These are phyloP conservation scores for Lycia hirtaria DNA, from an alignment of 2,888 invertebrate genomes.

Conservation along the genomic window DNA sequence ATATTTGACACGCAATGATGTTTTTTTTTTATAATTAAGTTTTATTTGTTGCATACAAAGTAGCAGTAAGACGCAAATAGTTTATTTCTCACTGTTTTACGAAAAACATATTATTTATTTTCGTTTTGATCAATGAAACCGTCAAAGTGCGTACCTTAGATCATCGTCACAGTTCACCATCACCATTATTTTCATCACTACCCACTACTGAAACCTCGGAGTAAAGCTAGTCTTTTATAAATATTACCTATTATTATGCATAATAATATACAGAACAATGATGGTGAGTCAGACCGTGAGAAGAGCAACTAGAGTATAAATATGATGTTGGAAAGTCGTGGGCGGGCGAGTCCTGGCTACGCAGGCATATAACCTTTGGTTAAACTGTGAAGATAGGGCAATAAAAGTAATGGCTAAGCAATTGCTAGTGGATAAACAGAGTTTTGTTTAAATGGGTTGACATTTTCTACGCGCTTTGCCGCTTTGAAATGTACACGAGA, in stretches of 20 bases:
- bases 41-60: too few relatives aligned
- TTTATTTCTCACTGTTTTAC: too few relatives aligned
- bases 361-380: conserved; percentile 10
- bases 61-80: too few relatives aligned
- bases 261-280: conserved; percentile 18
- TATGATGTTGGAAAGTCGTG: conserved; percentile 4
- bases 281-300: conserved; percentile 31
- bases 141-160: too few relatives aligned
- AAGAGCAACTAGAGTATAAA: conserved; percentile 9
- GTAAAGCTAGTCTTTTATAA: neutral
- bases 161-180: too few relatives aligned
- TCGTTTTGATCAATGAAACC: too few relatives aligned
- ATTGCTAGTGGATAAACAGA: conserved; percentile 16
- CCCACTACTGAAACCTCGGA: too few relatives aligned
- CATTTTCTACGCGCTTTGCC: conserved; percentile 3
- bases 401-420: conserved; percentile 17
- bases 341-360: conserved; percentile 22
- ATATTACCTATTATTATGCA: conserved; percentile 1
- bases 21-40: too few relatives aligned
- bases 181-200: too few relatives aligned
- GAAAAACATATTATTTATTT: too few relatives aligned
- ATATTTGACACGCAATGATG: too few relatives aligned
- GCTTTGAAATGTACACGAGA: neutral
- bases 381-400: conserved; percentile 27
- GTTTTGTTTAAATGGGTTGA: conserved; percentile 16